Conservation (phyloP, 1,140 invertebrate genomes). For the Euura saliciscinereae region DNA sequence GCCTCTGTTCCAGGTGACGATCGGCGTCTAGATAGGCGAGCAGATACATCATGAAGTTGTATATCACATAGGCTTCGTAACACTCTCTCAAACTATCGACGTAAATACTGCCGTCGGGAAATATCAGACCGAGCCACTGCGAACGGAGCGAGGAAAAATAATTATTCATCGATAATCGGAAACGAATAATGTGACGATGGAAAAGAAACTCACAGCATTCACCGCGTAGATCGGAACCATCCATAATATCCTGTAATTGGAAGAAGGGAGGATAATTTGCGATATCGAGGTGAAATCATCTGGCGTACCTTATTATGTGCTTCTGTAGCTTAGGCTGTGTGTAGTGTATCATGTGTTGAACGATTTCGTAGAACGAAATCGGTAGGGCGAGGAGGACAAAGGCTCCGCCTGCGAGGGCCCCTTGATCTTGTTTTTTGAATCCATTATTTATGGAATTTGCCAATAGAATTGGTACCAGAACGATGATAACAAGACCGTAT, state of each 20-base stretch:
- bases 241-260: slow-evolving; percentile 85
- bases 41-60: slow-evolving; percentile 96
- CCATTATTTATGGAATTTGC: slow-evolving; percentile 75
- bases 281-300: background rate
- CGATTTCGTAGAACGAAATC: slow-evolving; percentile 93
- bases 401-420: slow-evolving; percentile 83
- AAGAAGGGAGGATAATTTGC: slow-evolving; percentile 17
- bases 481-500: slow-evolving; percentile 81
- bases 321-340: slow-evolving; percentile 92
- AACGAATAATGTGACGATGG: background rate
- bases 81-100: slow-evolving; percentile 92
- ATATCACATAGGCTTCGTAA: slow-evolving; percentile 97
- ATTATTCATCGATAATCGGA: slow-evolving; percentile 10
- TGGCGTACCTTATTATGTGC: slow-evolving; percentile 84
- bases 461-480: slow-evolving; percentile 83
- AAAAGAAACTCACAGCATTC: slow-evolving; percentile 80
- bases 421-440: slow-evolving; percentile 75
- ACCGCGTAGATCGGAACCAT: slow-evolving; percentile 97
- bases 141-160: slow-evolving; percentile 37
- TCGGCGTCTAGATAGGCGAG: slow-evolving; percentile 88
- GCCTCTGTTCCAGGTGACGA: slow-evolving; percentile 78
- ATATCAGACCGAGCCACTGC: slow-evolving; percentile 83
- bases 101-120: slow-evolving; percentile 87
- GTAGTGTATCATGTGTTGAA: slow-evolving; percentile 92
- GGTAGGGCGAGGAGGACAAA: slow-evolving; percentile 91